Evolutionary conservation across 2,797 vertebrate species (phyloP), one percentile per base, ranked within the genome.

Genomic region (Sphaeramia orbicularis): DNA sequence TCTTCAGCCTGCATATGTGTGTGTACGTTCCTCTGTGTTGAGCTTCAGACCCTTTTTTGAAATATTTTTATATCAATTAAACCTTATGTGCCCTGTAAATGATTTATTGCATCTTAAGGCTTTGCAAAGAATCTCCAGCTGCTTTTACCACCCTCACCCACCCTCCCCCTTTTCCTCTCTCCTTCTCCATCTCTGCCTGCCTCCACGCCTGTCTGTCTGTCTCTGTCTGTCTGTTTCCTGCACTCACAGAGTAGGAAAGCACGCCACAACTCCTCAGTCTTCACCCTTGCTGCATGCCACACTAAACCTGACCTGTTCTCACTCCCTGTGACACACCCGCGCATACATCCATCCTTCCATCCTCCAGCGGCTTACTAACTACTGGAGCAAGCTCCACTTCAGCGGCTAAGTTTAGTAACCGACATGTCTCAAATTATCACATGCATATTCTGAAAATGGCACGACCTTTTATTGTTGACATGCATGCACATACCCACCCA

Each of bases 381-480:
- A 73, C 80, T 72, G 64, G 69, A 86, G 78, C 71, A 57, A 81
- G 74, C 78, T 78, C 56, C 55, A 65, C 78, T 83, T 81, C 71
- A 56, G 48, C 18, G 35, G 62, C 86, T 86, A 85, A 84, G 60
- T 82, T 85, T 83, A 87, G 85, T 52, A 79, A 70, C 79, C 58
- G 4, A 67, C 75, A 76, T 76, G 84, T 86, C 84, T 88, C 79
- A 90, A 90, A 91, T 86, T 78, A 87, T 88, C 81, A 77, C 79
- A 67, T 78, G 77, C 78, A 60, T 76, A 55, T 79, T 85, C 81
- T 72, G 69, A 70, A 87, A 86, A 85, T 80, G 76, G 78, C 75
- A 61, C 68, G 41, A 79, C 77, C 74, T 87, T 86, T 85, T 51
- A 84, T 85, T 86, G 88, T 84, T 81, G 82, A 84, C 76, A 66